A percentile compares a stretch with the other conserved stretches of the same genome.
These are phyloP conservation scores for Sweltsa coloradensis DNA, from an alignment of 1,140 invertebrate genomes.

Conservation along the genomic window DNA sequence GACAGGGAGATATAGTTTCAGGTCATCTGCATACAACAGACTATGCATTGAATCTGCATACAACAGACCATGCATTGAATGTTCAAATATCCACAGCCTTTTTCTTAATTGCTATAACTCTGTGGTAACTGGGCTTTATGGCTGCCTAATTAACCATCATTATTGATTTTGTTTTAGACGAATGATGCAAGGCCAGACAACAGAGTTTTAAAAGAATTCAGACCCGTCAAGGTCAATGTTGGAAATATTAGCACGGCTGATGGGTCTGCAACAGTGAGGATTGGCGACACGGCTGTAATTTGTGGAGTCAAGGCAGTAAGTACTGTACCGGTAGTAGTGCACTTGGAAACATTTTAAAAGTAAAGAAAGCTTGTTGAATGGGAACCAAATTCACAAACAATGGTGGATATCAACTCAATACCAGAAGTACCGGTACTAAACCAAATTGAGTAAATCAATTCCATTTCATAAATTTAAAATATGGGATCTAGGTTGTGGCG, in stretches of 20 bases:
- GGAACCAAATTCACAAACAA: not conserved
- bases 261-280: conserved; percentile 55
- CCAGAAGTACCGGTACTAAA: not conserved
- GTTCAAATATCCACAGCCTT: not conserved
- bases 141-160: not conserved
- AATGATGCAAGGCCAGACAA: conserved; percentile 49
- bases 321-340: too few species aligned
- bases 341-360: not conserved
- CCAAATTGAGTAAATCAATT: not conserved
- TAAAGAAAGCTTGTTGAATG: not conserved
- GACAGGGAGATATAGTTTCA: not conserved
- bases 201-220: conserved; percentile 44
- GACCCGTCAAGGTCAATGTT: conserved; percentile 43
- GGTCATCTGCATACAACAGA: not conserved
- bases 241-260: conserved; percentile 55
- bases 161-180: conserved; percentile 23
- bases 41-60: not conserved
- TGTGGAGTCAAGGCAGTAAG: conserved; percentile 68
- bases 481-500: not conserved
- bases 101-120: too few species aligned
- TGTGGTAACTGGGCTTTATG: too few species aligned
- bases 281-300: conserved; percentile 57
- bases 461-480: not conserved
- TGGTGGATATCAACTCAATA: not conserved
- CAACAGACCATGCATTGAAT: not conserved